Conservation (phyloP, 2,113 vertebrate genomes). For the Rutilus rutilus region DNA sequence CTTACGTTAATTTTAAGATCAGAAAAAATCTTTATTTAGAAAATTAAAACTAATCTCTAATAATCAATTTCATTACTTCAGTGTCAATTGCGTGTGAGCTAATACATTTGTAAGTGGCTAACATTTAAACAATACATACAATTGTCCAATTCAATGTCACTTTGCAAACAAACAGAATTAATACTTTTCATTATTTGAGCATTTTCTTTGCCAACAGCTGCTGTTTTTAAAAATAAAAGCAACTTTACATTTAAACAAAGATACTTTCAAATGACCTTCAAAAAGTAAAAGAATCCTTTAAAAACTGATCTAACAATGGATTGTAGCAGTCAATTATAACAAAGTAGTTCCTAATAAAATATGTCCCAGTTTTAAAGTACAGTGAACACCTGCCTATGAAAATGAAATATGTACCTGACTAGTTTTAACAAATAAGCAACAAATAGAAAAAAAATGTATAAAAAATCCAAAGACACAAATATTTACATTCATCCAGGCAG, state of each 20-base stretch:
- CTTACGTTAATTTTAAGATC: background rate
- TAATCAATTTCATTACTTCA: background rate
- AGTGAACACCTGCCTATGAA: conserved; percentile 9
- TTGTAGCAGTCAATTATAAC: conserved; percentile 1
- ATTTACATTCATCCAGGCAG: conserved; percentile 46
- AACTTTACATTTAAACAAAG: background rate
- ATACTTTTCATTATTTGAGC: conserved; percentile 32
- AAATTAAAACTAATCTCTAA: background rate
- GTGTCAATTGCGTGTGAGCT: background rate
- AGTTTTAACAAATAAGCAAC: conserved; percentile 10
- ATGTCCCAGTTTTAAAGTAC: conserved; percentile 36
- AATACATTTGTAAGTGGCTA: conserved; percentile 15
- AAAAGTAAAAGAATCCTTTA: background rate
- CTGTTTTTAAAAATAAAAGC: background rate
- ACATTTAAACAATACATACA: background rate
- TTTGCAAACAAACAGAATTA: background rate
- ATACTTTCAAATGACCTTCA: conserved; percentile 14
- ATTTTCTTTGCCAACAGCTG: background rate
- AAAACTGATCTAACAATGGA: conserved; percentile 2
- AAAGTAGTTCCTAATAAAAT: conserved; percentile 14
- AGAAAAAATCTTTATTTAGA: background rate
- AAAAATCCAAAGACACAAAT: background rate
- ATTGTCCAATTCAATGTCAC: background rate
- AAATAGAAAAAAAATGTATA: background rate
- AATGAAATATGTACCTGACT: conserved; percentile 7